phyloP scores from a whole-genome alignment of 2,113 vertebrate species.

The Mandrillus leucophaeus region DNA sequence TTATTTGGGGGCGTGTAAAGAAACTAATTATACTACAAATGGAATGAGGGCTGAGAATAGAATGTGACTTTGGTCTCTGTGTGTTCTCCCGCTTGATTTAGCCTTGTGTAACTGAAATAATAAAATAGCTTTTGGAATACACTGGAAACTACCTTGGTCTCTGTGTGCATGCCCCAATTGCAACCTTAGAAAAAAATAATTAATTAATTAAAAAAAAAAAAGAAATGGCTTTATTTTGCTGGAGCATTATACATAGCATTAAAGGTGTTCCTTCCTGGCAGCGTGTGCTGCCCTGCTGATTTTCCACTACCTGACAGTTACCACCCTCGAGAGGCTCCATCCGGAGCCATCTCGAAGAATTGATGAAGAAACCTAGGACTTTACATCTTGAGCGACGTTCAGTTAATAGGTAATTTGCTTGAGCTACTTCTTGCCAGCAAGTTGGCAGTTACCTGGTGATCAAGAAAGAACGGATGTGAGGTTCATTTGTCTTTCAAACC shows the following conservation, averaged over 20 bases:
- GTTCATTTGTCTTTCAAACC: not conserved
- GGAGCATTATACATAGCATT: accelerated
- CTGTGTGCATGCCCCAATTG: too few relatives aligned
- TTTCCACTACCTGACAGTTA: not conserved
- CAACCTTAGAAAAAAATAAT: too few relatives aligned
- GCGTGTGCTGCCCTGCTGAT: not conserved
- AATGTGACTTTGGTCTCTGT: not conserved
- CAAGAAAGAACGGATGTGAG: not conserved
- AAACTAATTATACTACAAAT: not conserved
- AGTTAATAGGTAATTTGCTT: not conserved
- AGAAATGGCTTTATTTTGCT: not conserved
- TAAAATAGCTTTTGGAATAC: not conserved
- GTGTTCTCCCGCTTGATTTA: not conserved
- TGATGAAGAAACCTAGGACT: not conserved
- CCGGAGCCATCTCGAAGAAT: not conserved
- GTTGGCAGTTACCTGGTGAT: not conserved
- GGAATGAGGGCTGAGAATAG: not conserved
- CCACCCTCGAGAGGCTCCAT: not conserved
- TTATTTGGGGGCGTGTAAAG: not conserved
- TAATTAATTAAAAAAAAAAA: too few relatives aligned
- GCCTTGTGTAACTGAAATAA: not conserved
- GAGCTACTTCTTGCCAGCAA: not conserved
- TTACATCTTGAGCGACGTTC: not conserved
- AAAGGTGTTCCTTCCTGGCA: not conserved
- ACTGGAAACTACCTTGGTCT: too few relatives aligned